Evolutionary conservation across 1,140 invertebrate genomes (phyloP).

Genomic region (Drosophila littoralis): DNA sequence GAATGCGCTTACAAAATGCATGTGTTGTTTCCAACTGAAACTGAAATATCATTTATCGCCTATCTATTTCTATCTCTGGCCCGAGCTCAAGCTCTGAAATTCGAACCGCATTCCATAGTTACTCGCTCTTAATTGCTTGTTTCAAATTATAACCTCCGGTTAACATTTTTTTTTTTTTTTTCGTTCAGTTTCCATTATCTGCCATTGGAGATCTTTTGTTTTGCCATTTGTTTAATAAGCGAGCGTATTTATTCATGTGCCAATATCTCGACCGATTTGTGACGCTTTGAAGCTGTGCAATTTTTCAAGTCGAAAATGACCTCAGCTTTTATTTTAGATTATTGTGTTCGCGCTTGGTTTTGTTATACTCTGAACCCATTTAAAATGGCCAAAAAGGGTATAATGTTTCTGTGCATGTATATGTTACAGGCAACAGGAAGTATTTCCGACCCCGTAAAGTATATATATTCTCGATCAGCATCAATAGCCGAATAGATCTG

Average conservation of each 20-base stretch:
- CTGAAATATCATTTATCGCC: constrained; percentile 60
- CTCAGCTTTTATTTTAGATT: constrained; percentile 57
- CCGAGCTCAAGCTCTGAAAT: constrained; percentile 36
- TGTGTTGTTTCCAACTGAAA: constrained; percentile 33
- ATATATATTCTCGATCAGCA: too few species aligned
- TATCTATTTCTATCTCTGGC: constrained; percentile 24
- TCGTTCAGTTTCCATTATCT: constrained; percentile 45
- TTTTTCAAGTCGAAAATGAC: constrained; percentile 64
- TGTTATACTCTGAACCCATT: constrained; percentile 5
- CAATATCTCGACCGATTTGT: constrained; percentile 40
- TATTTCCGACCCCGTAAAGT: too few species aligned
- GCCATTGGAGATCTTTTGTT: constrained; percentile 22
- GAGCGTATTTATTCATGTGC: constrained; percentile 19
- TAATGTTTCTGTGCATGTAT: too few species aligned
- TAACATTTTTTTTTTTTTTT: constrained; percentile 16
- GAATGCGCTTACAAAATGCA: constrained; percentile 25
- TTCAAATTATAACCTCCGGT: constrained; percentile 64
- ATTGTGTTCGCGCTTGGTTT: constrained; percentile 9
- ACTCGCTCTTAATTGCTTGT: constrained; percentile 64
- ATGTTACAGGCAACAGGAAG: too few species aligned
- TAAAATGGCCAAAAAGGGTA: too few species aligned
- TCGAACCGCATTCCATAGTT: constrained; percentile 66
- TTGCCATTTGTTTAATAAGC: constrained; percentile 21
- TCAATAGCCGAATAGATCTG: too few species aligned
- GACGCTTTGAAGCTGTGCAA: constrained; percentile 50